A percentile compares a stretch with the other conserved stretches of the same genome.
phyloP scores from a whole-genome alignment of 2,888 invertebrate species.

The Pilophorus perplexus region DNA sequence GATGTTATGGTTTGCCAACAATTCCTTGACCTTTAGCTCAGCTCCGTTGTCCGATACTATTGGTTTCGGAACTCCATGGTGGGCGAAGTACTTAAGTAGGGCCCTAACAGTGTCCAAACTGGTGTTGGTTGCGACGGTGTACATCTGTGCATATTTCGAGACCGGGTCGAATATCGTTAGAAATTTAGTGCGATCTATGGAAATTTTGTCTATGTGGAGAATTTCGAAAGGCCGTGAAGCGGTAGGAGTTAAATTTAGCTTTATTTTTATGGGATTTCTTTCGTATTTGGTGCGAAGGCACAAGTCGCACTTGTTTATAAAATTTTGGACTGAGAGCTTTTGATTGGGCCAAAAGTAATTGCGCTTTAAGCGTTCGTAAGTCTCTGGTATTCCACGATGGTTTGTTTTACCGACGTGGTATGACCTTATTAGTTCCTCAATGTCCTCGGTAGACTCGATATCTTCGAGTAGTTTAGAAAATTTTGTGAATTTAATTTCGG shows the following conservation, averaged over 20 bases:
- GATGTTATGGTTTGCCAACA: not conserved
- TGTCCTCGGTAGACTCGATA: conserved; percentile 4
- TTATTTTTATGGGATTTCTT: too few species aligned
- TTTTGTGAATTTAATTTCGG: conserved; percentile 23
- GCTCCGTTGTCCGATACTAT: conserved; percentile 1
- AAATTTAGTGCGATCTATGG: not conserved
- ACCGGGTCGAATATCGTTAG: not conserved
- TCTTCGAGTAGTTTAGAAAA: not conserved
- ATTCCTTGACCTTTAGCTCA: not conserved
- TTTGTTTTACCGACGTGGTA: conserved; percentile 28
- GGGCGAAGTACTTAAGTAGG: not conserved
- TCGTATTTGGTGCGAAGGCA: not conserved
- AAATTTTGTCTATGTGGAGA: too few species aligned
- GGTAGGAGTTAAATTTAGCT: too few species aligned
- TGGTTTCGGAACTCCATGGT: not conserved
- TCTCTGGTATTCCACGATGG: conserved; percentile 10
- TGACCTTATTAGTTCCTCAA: not conserved
- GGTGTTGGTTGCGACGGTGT: not conserved
- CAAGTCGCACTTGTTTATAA: not conserved
- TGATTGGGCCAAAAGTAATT: conserved; percentile 37
- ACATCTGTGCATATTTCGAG: not conserved
- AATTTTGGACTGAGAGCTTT: not conserved
- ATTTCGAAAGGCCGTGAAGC: too few species aligned
- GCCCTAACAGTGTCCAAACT: not conserved
- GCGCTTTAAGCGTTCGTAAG: conserved; percentile 5